Evolutionary conservation across 2,888 invertebrate genomes (phyloP), one percentile per base, ranked within the genome.

Genomic region (Venusia cambrica): DNA sequence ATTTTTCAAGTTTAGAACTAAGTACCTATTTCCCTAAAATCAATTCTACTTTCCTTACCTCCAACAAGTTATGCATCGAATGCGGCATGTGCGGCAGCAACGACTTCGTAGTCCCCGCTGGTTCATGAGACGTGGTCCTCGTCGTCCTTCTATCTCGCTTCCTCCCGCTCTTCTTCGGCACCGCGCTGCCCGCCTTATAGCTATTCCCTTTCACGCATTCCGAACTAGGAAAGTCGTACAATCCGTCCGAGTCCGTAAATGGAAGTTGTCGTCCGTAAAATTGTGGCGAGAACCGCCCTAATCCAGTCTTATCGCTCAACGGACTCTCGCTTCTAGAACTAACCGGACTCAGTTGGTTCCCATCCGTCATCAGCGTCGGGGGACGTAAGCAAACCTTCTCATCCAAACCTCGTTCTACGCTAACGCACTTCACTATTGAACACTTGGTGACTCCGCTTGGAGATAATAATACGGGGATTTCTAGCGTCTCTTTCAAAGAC

Each of bases 261-360:
- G 93, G 92, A 38, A 92, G 68, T 57, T 91, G 89, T 45, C 90
- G 88, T 14, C 92, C 91, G 67, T 92, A 93, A 71, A 93, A 92
- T 57, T 92, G 91, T 0, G 93, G 91, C 2, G 93, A 92, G 72
- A 93, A 92, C 34, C 91, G 78, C 11, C 90, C 91, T 48, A 92
- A 71, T 20, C 91, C 90, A 25, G 91, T 91, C 56, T 91, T 90
- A 67, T 94, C 93, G 70, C 93, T 93, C 25, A 94, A 74, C 4
- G 94, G 93, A 73, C 93, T 93, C 65, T 94, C 94, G 60, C 93
- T 93, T 49, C 93, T 88, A 6, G 93, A 94, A 70, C 93, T 93
- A 34, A 93, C 92, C 2, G 93, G 93, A 60, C 93, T 93, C 25
- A 92, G 64, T 5, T 88, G 85, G 57, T 89, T 90, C 43, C 83